Base-by-base conservation (phyloP, 2,113 vertebrate species). In the Pardalotus punctatus region DNA sequence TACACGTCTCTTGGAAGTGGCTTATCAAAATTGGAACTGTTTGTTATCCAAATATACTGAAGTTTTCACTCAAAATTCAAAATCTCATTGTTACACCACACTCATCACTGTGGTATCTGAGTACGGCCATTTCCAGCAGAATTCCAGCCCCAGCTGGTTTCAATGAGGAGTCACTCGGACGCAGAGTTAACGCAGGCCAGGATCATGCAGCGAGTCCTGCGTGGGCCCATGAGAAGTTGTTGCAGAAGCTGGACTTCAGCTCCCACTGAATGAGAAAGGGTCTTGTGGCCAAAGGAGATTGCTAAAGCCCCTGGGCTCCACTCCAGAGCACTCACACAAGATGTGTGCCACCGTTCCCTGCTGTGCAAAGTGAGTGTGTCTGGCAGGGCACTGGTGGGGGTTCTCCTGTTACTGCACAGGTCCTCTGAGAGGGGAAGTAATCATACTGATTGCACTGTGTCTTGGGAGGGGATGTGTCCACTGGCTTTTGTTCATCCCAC, bases 21-120 rank as follows among this genome's bases (percentile, higher is more conserved):
- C 85, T 95, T 97, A 96, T 97, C 95, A 96, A 77, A 97, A 81
- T 33, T 96, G 94, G 96, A 97, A 96, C 51, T 2, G 3, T 60
- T 93, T 86, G 86, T 80, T 96, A 36, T 90, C 81, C 94, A 94
- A 94, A 91, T 92, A 95, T 11, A 93, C 90, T 93, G 69, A 90
- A 94, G 88, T 94, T 96, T 92, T 97, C 90, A 74, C 82, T 94
- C 92, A 97, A 95, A 96, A 94, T 92, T 93, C 85, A 92, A 73
- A 86, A 90, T 94, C 95, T 90, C 56, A 16, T 70, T 93, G 71
- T 90, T 96, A 92, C 93, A 96, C 96, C 96, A 96, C 92, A 97
- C 96, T 97, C 96, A 97, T 96, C 96, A 71, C 94, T 96, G 79
- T 93, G 94, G 96, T 97, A 96, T 96, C 94, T 92, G 72, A 86